These are phyloP conservation scores for Pelusios castaneus DNA, from an alignment of 2,113 vertebrate genomes.

Conservation along the genomic window DNA sequence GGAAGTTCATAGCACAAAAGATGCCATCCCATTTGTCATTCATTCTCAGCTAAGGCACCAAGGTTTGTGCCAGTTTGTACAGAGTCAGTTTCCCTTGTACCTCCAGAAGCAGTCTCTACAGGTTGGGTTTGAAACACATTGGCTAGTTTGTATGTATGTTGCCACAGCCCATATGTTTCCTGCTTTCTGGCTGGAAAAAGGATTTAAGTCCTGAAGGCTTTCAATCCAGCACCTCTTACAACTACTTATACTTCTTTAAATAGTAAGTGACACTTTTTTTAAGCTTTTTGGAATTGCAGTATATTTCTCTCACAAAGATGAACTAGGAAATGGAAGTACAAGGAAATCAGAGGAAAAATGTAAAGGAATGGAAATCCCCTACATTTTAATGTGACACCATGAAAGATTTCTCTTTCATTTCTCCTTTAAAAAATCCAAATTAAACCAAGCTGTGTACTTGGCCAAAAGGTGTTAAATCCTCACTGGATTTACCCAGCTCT, in stretches of 20 bases:
- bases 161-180: not conserved
- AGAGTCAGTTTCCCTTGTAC: not conserved
- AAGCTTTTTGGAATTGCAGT: not conserved
- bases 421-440: constrained; percentile 10
- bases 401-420: constrained; percentile 45
- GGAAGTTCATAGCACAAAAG: not conserved
- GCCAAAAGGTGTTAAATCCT: not conserved
- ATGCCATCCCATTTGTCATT: not conserved
- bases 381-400: not conserved
- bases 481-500: not conserved
- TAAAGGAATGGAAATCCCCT: constrained; percentile 27
- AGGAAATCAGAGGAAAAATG: constrained; percentile 60
- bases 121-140: not conserved
- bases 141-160: not conserved
- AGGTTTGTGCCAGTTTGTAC: too few relatives aligned
- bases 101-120: not conserved
- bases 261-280: too few relatives aligned
- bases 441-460: constrained; percentile 7
- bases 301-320: constrained; percentile 52
- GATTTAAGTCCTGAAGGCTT: too few relatives aligned
- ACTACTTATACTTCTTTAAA: too few relatives aligned
- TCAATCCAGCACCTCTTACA: too few relatives aligned
- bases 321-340: constrained; percentile 45
- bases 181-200: not conserved
- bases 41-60: too few relatives aligned